A percentile compares a stretch with the other conserved stretches of the same genome.
Conservation (phyloP, 1,140 invertebrate species). For the Caligus rogercresseyi region DNA sequence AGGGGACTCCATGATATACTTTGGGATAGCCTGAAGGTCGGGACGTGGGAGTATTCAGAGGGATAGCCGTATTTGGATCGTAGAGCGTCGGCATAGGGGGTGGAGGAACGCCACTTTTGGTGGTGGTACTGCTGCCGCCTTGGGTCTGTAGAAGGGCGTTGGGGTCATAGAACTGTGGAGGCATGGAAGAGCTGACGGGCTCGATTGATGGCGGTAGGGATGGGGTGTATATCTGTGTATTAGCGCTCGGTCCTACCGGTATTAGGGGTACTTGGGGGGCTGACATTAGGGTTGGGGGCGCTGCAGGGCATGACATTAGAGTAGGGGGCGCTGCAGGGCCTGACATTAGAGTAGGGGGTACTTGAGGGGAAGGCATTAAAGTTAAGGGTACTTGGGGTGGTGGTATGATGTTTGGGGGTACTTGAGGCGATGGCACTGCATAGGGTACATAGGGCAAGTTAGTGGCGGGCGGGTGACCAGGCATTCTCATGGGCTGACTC, state of each 20-base stretch:
- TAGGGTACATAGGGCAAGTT: conserved; percentile 25
- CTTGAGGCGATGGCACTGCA: conserved; percentile 10
- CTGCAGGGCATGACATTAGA: neutral
- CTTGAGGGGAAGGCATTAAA: conserved; percentile 20
- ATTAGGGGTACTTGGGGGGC: neutral
- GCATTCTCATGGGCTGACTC: conserved; percentile 38
- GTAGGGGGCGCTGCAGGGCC: conserved; percentile 18
- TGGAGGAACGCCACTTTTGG: conserved; percentile 14
- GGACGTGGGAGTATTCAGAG: neutral
- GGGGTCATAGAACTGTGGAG: neutral
- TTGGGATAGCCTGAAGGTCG: neutral
- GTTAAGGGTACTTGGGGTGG: conserved; percentile 21
- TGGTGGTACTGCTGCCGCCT: conserved; percentile 13
- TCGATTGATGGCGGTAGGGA: neutral
- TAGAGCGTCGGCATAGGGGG: conserved; percentile 8
- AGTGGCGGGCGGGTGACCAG: conserved; percentile 25
- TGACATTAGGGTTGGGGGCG: neutral
- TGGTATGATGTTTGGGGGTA: conserved; percentile 21
- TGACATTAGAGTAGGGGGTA: conserved; percentile 18
- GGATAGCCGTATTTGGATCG: neutral
- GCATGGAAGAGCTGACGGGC: neutral
- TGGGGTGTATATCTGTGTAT: neutral
- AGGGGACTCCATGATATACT: neutral
- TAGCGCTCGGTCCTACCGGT: too few species aligned
- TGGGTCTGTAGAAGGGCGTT: conserved; percentile 3